Base-by-base conservation (phyloP, 2,888 invertebrate species). In the Axea sp. region DNA sequence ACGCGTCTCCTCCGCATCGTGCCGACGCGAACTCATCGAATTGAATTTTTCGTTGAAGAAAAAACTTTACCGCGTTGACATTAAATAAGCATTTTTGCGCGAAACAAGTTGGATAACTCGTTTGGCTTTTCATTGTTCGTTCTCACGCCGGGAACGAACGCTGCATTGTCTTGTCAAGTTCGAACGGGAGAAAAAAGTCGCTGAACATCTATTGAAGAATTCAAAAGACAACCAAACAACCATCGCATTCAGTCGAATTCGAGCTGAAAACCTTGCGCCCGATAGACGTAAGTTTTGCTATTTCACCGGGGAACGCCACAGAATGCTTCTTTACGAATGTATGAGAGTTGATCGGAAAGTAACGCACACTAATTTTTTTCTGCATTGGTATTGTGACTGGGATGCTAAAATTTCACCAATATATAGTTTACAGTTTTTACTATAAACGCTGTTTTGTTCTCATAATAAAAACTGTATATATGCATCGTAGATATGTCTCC, bases 241-340 rank as follows among this genome's bases (percentile, higher is more conserved):
- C n/a, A n/a, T n/a, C 64, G 57, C 64, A 72, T 57, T 64, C 55
- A 35, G 41, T 64, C 64, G 57, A 55, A 62, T 68, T 68, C 24
- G 51, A 28, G 37, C 51, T 49, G 59, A 59, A 68, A 68, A 68
- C 49, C 68, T 39, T 62, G 39, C 11, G 51, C 33, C 47, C 51
- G 69, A 69, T 69, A 53, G 35, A 60, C 19, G 45, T 24, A 43
- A 53, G 39, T 51, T 60, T 43, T 26, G 7, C 39, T 19, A 22
- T 33, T 43, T 57, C 57, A 33, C 57, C n/a, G 14, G 41, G 24
- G 55, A 39, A 5, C 11, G 9, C 17, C 26, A n/a, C n/a, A n/a
- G 37, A 26, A 26, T 53, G 51, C 51, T 37, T 53, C 37, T 53
- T 39, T 39, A 55, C 37, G 39, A 55, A 39, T 19, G 39, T 19